Evolutionary conservation across 2,113 vertebrate species (phyloP).

Genomic region (Hemiscyllium ocellatum): DNA sequence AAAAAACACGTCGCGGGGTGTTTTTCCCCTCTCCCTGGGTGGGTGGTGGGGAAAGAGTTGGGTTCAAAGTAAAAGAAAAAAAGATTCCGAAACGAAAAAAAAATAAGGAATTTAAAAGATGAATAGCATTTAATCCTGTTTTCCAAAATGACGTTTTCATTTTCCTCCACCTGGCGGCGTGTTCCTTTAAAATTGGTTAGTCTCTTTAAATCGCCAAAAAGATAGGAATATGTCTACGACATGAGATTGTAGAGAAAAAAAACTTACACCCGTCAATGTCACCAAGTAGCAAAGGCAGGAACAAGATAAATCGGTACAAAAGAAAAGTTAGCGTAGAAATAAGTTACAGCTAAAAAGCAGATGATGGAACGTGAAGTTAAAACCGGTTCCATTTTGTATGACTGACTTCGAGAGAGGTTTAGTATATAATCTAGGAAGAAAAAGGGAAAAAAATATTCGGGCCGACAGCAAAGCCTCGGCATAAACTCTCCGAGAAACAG

Average conservation of each 20-base stretch:
- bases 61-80: neutral
- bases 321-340: neutral
- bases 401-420: too few species aligned
- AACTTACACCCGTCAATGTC: slow-evolving; percentile 39
- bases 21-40: too few species aligned
- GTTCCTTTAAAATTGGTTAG: neutral
- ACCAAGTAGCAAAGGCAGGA: neutral
- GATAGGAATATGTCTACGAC: neutral
- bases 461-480: slow-evolving; percentile 19
- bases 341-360: neutral
- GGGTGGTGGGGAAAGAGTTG: neutral
- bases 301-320: neutral
- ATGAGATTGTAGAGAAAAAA: neutral
- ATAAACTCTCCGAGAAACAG: slow-evolving; percentile 36
- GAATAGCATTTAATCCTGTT: neutral
- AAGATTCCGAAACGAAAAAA: too few species aligned
- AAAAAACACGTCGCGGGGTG: neutral
- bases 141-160: neutral
- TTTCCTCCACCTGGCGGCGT: slow-evolving; percentile 31
- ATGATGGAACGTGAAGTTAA: slow-evolving; percentile 5
- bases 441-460: neutral
- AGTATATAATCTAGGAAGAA: neutral
- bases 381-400: slow-evolving; percentile 16
- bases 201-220: slow-evolving; percentile 40
- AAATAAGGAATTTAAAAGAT: neutral